Conservation (phyloP, 2,797 vertebrate genomes). For the Ctenopoma kingsleyae region DNA sequence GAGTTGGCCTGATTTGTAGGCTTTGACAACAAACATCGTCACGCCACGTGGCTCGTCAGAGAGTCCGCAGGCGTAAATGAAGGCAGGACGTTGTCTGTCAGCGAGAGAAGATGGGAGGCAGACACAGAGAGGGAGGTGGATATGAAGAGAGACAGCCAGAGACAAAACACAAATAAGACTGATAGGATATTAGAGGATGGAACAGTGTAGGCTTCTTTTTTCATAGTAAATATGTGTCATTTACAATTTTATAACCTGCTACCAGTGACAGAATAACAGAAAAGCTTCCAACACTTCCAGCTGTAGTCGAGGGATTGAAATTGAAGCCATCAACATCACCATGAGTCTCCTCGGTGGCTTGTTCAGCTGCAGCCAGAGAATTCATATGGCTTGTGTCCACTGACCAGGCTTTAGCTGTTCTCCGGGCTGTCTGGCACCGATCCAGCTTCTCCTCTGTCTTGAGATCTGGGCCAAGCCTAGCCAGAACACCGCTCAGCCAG, state of each 20-base stretch:
- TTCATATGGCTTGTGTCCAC: slow-evolving; percentile 63
- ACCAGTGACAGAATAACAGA: slow-evolving; percentile 26
- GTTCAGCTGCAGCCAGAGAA: slow-evolving; percentile 54
- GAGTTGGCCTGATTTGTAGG: slow-evolving; percentile 76
- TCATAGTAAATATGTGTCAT: slow-evolving; percentile 33
- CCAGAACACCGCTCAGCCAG: slow-evolving; percentile 52
- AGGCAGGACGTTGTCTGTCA: slow-evolving; percentile 72
- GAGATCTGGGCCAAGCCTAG: slow-evolving; percentile 65
- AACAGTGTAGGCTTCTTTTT: slow-evolving; percentile 16
- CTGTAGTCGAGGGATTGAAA: slow-evolving; percentile 35
- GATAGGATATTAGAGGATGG: slow-evolving; percentile 23
- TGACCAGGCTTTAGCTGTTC: slow-evolving; percentile 61
- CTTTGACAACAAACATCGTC: slow-evolving; percentile 80
- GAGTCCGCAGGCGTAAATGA: slow-evolving; percentile 67
- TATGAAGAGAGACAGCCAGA: slow-evolving; percentile 43
- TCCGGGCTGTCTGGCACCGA: slow-evolving; percentile 52
- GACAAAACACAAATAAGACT: slow-evolving; percentile 41
- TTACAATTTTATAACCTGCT: slow-evolving; percentile 38
- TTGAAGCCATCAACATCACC: slow-evolving; percentile 35
- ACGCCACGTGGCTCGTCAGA: slow-evolving; percentile 76
- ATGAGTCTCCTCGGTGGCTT: slow-evolving; percentile 31
- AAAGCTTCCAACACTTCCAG: slow-evolving; percentile 35
- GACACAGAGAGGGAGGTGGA: slow-evolving; percentile 41
- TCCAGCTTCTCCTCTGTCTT: slow-evolving; percentile 70
- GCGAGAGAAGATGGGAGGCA: slow-evolving; percentile 39